Percentiles rank a stretch among this genome's conserved stretches.
These are phyloP conservation scores for Opisthocomus hoazin DNA, from an alignment of 2,113 vertebrate species.

Conservation along the genomic window DNA sequence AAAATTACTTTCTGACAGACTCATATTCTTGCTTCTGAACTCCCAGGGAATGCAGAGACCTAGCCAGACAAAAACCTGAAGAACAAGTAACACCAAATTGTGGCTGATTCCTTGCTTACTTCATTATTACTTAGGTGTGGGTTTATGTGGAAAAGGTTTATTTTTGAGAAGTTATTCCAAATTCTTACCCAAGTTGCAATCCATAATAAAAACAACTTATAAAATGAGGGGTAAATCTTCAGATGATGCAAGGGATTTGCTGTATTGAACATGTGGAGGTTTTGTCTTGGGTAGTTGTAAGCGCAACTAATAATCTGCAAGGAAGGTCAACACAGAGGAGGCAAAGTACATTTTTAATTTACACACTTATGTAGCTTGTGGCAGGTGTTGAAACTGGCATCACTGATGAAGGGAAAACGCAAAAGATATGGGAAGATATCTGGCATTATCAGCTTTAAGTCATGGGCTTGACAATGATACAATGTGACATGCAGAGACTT, in stretches of 20 bases:
- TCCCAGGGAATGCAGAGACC: neutral
- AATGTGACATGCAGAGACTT: neutral
- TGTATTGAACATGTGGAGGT: rapidly evolving
- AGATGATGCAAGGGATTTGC: neutral
- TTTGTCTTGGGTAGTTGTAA: neutral
- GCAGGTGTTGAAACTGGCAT: neutral
- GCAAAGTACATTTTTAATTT: neutral
- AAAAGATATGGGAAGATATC: neutral
- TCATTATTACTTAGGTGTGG: neutral
- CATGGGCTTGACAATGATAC: neutral
- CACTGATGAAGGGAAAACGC: neutral
- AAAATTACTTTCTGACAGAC: neutral
- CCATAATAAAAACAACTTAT: neutral
- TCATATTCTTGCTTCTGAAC: neutral
- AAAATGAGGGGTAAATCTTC: neutral
- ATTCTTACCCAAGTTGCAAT: neutral
- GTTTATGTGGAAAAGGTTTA: neutral
- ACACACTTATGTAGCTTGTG: neutral
- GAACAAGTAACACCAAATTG: neutral
- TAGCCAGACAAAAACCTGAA: neutral
- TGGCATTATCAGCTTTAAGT: neutral
- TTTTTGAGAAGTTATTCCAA: neutral
- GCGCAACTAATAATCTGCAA: neutral
- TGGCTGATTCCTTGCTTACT: neutral
- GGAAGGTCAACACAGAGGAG: neutral